A percentile compares a stretch with the other conserved stretches of the same genome.
Conservation (phyloP, 2,888 invertebrate species). For the Cordilura impudica region DNA sequence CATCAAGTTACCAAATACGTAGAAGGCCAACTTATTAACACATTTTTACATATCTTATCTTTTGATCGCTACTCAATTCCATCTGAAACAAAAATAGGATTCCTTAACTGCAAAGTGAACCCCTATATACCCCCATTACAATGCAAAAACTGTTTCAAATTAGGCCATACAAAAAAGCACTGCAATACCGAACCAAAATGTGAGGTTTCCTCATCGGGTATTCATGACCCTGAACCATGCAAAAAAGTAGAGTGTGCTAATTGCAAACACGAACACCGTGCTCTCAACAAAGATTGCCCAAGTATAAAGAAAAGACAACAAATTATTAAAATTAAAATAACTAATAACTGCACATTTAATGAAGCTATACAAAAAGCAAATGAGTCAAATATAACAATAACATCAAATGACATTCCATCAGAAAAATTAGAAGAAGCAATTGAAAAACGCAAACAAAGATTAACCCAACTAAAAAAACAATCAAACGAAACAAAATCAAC, state of each 20-base stretch:
- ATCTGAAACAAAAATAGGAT: no score
- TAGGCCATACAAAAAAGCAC: constrained; percentile 41
- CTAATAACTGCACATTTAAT: constrained; percentile 10
- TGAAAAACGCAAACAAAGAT: no score
- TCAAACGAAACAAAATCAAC: no score
- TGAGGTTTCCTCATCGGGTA: constrained; percentile 8
- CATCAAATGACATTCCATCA: no score
- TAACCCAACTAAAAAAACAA: no score
- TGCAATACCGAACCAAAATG: constrained; percentile 19
- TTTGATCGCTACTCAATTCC: no score
- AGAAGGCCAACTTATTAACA: constrained; percentile 19
- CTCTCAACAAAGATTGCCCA: constrained; percentile 39
- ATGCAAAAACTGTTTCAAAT: constrained; percentile 33
- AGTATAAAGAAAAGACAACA: constrained; percentile 26
- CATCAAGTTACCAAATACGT: constrained; percentile 16
- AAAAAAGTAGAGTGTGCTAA: constrained; percentile 9
- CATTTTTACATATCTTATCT: not conserved
- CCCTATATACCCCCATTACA: constrained; percentile 38
- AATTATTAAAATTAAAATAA: constrained; percentile 34
- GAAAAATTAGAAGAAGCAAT: no score
- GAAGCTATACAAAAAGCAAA: not conserved
- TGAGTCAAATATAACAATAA: no score
- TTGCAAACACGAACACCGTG: constrained; percentile 10
- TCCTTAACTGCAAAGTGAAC: not conserved
- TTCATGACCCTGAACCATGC: constrained; percentile 26